These are phyloP conservation scores for Cyrtonyx montezumae DNA, from an alignment of 2,113 vertebrate species.

Conservation along the genomic window DNA sequence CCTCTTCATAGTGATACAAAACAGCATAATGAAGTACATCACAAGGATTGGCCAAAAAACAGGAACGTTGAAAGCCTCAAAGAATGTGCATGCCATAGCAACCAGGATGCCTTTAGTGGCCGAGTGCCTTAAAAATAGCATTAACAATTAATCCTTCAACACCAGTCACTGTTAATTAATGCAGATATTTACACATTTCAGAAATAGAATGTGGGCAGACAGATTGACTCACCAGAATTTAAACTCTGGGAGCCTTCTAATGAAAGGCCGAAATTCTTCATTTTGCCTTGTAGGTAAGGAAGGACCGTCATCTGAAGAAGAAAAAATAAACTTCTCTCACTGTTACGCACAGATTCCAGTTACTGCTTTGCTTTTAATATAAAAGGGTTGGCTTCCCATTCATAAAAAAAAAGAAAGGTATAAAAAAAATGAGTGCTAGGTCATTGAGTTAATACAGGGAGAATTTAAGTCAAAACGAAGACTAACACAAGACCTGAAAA, in stretches of 20 bases:
- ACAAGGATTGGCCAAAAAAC: conserved; percentile 99
- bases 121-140: conserved; percentile 86
- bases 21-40: conserved; percentile 99
- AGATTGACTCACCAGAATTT: conserved; percentile 92
- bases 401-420: neutral
- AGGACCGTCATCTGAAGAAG: conserved; percentile 90
- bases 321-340: neutral
- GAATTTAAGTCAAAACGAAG: neutral
- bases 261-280: conserved; percentile 98
- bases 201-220: neutral
- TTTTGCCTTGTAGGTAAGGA: conserved; percentile 97
- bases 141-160: neutral
- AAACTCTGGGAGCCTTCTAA: conserved; percentile 97
- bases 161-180: neutral
- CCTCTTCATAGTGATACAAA: conserved; percentile 99
- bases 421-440: neutral
- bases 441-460: neutral
- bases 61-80: conserved; percentile 97
- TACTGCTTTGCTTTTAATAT: neutral
- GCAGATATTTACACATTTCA: neutral
- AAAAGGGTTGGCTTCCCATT: neutral
- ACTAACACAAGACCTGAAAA: neutral
- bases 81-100: conserved; percentile 98
- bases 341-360: accelerated
- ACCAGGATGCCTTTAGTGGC: conserved; percentile 97